phyloP scores from a whole-genome alignment of 2,113 vertebrate genomes.

The Picathartes gymnocephalus region DNA sequence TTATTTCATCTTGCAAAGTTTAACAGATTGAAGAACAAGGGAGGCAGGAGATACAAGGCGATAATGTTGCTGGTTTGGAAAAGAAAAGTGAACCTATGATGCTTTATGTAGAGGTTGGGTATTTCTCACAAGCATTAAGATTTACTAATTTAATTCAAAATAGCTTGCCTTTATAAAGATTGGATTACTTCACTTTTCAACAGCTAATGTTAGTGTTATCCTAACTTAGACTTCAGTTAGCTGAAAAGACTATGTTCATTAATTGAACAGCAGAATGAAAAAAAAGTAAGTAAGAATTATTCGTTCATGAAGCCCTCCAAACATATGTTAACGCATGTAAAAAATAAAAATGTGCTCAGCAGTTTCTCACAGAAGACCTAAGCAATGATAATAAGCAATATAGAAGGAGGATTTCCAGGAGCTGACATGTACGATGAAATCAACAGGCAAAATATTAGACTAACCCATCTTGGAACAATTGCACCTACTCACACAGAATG shows the following conservation, averaged over 20 bases:
- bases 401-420: background rate
- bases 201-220: background rate
- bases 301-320: background rate
- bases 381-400: background rate
- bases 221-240: background rate
- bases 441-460: too few species aligned
- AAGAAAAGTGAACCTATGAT: background rate
- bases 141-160: background rate
- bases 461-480: too few species aligned
- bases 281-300: background rate
- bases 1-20: background rate
- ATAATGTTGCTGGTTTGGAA: background rate
- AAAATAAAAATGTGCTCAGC: background rate
- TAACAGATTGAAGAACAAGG: background rate
- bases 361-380: background rate
- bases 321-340: accelerated
- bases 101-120: background rate
- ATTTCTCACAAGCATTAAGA: background rate
- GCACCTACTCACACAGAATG: too few species aligned
- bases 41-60: background rate
- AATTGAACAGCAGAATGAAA: background rate
- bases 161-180: background rate
- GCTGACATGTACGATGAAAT: background rate
- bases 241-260: background rate
- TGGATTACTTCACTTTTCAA: background rate